Evolutionary conservation across 2,113 vertebrate genomes (phyloP).

Genomic region (Sylvia atricapilla): DNA sequence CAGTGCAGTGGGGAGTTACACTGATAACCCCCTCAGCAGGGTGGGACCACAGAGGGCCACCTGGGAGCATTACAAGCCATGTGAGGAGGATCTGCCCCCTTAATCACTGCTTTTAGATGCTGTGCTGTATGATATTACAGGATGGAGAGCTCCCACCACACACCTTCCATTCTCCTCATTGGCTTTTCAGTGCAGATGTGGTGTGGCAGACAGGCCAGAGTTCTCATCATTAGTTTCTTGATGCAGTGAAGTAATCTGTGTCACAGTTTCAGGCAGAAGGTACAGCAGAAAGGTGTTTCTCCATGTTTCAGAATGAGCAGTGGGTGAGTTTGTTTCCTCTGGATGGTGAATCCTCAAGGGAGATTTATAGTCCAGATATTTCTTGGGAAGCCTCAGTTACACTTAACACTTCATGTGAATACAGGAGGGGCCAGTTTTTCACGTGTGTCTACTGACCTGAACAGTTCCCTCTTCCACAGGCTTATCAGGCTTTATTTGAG

Average conservation of each 20-base stretch:
- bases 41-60: background rate
- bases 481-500: background rate
- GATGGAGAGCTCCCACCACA: background rate
- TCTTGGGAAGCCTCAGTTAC: background rate
- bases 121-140: background rate
- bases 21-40: background rate
- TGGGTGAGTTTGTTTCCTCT: background rate
- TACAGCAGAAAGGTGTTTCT: background rate
- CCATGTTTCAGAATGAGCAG: background rate
- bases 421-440: background rate
- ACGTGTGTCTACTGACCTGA: background rate
- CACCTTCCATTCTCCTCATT: background rate
- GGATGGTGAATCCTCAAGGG: background rate
- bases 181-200: background rate
- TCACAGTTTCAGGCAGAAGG: background rate
- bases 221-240: background rate
- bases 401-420: background rate
- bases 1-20: background rate
- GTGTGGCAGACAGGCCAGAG: background rate
- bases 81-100: background rate
- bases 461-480: background rate
- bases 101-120: background rate
- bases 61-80: background rate
- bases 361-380: background rate
- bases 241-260: background rate